Percentiles rank a stretch among this genome's conserved stretches.
phyloP scores from a whole-genome alignment of 92 coral and sea anemone genomes.

The Plumapathes pennacea region DNA sequence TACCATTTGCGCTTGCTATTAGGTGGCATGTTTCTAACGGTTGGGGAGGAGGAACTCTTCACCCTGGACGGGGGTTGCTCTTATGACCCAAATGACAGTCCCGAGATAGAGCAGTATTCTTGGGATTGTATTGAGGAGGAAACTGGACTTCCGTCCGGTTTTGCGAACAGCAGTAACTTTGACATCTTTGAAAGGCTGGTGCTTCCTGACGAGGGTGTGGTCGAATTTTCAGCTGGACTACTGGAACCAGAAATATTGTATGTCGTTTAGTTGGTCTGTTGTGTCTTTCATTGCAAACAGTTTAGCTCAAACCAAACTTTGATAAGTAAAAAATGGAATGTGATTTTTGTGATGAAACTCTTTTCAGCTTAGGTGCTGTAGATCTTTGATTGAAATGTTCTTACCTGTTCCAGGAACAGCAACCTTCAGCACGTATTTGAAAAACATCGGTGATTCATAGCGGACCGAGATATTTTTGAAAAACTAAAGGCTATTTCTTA shows the following conservation, averaged over 20 bases:
- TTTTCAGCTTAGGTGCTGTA: too few relatives aligned
- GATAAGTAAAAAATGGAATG: too few relatives aligned
- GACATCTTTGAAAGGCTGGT: conserved; percentile 11
- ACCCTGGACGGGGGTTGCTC: conserved; percentile 38
- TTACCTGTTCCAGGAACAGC: too few relatives aligned
- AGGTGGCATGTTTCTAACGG: conserved; percentile 30
- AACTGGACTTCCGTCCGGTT: conserved; percentile 1
- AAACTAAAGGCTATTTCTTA: too few relatives aligned
- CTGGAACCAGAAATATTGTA: conserved; percentile 18
- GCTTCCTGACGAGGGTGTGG: conserved; percentile 9
- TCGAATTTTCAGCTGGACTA: conserved; percentile 14
- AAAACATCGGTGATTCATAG: too few relatives aligned
- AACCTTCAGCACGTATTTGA: too few relatives aligned
- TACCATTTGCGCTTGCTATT: too few relatives aligned
- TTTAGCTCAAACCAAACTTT: too few relatives aligned
- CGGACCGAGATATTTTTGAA: too few relatives aligned
- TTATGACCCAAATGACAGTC: conserved; percentile 49
- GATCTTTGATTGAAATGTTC: too few relatives aligned
- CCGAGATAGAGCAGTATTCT: conserved; percentile 5
- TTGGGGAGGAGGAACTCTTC: conserved; percentile 50
- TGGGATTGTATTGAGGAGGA: conserved; percentile 43
- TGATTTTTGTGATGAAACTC: too few relatives aligned
- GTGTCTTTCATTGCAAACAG: too few relatives aligned
- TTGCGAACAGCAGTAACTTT: conserved; percentile 14
- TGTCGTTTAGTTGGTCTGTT: not conserved